Evolutionary conservation across 2,113 vertebrate species (phyloP).

Genomic region (Silurus glanis): DNA sequence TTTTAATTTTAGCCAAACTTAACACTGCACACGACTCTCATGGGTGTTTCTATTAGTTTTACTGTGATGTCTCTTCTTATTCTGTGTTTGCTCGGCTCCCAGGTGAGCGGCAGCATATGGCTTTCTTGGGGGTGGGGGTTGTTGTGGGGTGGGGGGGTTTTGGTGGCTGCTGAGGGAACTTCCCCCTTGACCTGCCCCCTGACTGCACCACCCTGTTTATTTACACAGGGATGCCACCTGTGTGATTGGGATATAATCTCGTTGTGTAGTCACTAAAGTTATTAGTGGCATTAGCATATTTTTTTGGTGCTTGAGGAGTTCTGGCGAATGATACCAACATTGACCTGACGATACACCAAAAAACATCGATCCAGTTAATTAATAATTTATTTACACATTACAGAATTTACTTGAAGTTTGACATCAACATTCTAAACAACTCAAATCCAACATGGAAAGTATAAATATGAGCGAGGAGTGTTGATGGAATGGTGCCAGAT

Average conservation of each 20-base stretch:
- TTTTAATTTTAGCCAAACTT: constrained; percentile 14
- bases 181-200: constrained; percentile 43
- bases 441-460: not conserved
- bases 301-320: not conserved
- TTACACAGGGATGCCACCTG: constrained; percentile 1
- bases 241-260: not conserved
- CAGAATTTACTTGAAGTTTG: not conserved
- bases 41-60: constrained; percentile 8
- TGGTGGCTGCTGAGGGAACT: not conserved
- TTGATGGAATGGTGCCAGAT: not conserved
- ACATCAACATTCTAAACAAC: not conserved
- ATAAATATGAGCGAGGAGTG: not conserved
- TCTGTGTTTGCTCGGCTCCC: constrained; percentile 11
- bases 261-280: not conserved
- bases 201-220: not conserved
- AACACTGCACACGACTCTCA: not conserved
- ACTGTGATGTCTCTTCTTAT: constrained; percentile 18
- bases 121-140: constrained; percentile 21
- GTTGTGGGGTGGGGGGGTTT: no score
- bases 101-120: constrained; percentile 43
- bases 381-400: no score
- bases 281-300: not conserved
- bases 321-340: not conserved
- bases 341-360: not conserved
- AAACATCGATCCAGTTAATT: not conserved